Base-by-base conservation (phyloP, 1,140 invertebrate genomes). In the Macrotrachela quadricornifera region DNA sequence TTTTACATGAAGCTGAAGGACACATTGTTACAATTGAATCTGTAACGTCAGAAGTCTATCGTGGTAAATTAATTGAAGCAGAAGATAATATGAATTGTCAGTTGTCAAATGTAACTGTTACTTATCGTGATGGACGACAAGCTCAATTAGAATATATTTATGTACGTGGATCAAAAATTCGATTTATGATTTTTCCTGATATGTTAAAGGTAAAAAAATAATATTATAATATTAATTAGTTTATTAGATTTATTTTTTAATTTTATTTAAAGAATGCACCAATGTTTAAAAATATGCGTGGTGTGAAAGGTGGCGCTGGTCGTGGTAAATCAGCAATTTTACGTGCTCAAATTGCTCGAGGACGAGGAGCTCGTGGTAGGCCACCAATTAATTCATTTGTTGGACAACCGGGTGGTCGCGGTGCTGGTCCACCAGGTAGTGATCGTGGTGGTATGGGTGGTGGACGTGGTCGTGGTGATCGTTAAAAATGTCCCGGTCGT, bases 51-150 rank as follows among this genome's bases (percentile, higher is more conserved):
- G 66, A 66, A 63, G 85, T 97, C 18, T 99, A 96, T 71, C 77
- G 92, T 59, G 92, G 92, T 15, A 97, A 95, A 72, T 73, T 99
- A 11, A 82, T 97, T 18, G 94, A 99, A 77, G 94, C 94, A 8
- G 94, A 99, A 67, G 92, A 97, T 71, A 96, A 96, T 63, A 88
- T 87, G 83, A 87, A 87, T 67, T 88, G 84, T 64, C 85, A 91
- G 71, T 87, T 99, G 82, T 79, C 83, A 45, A 79, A 79, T 60
- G 82, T 95, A 11, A 87, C 85, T n/a, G 67, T 73, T 6, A 76
- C 74, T 15, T 70, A 71, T 53, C 67, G 90, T 55, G 88, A 95
- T 69, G 91, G 91, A 10, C 73, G 83, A 48, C 83, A 86, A 0
- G 81, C 82, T 42, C 83, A 90, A 62, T 71, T 99, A 55, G 91